phyloP scores from a whole-genome alignment of 2,888 invertebrate genomes.

The Tupiocoris notatus region DNA sequence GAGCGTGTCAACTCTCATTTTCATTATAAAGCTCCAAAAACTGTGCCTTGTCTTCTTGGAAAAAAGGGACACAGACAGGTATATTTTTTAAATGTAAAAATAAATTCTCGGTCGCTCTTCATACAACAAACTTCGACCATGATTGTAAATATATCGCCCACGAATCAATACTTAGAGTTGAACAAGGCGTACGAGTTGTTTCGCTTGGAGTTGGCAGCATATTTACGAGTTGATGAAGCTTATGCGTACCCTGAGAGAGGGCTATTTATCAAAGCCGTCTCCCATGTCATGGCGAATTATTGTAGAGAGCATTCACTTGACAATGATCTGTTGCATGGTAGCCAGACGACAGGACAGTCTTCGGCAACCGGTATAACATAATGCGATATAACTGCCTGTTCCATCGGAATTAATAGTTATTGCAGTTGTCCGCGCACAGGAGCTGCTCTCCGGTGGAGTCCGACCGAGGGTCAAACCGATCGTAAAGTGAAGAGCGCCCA shows the following conservation, averaged over 20 bases:
- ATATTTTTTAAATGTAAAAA: too few relatives aligned
- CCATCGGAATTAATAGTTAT: constrained; percentile 23
- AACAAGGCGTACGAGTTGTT: too few relatives aligned
- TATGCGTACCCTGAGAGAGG: background rate
- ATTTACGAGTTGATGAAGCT: background rate
- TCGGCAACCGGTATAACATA: background rate
- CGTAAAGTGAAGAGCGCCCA: too few relatives aligned
- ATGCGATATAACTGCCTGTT: constrained; percentile 12
- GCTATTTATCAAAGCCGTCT: background rate
- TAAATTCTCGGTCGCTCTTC: too few relatives aligned
- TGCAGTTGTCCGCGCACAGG: constrained; percentile 23
- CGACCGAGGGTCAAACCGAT: background rate
- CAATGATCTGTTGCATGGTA: background rate
- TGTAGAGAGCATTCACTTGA: background rate
- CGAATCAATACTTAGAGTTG: too few relatives aligned
- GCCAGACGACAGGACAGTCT: background rate
- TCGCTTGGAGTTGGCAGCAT: background rate
- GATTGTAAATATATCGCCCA: too few relatives aligned
- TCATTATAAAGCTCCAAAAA: too few relatives aligned
- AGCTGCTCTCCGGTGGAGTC: background rate
- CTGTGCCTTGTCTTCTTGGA: too few relatives aligned
- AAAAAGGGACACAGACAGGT: too few relatives aligned
- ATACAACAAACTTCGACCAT: too few relatives aligned
- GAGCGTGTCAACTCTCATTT: too few relatives aligned
- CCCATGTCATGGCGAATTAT: background rate